A percentile compares a stretch with the other conserved stretches of the same genome.
Evolutionary conservation across 2,113 vertebrate species (phyloP).

Genomic region (Rhizomys pruinosus): DNA sequence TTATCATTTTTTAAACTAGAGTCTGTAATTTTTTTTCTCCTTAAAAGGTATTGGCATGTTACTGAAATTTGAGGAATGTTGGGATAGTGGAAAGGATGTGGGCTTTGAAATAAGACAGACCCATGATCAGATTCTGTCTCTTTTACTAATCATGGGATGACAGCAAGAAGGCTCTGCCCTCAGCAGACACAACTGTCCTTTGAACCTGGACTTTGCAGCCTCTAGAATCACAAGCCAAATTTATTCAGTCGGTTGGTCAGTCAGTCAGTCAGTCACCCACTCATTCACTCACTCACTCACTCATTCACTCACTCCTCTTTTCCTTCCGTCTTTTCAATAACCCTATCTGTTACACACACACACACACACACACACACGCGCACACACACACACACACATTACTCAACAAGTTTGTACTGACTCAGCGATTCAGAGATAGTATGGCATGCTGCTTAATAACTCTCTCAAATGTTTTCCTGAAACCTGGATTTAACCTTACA

Average conservation of each 20-base stretch:
- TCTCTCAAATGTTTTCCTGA: no score
- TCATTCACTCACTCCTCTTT: no score
- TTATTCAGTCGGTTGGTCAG: neutral
- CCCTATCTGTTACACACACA: no score
- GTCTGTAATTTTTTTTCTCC: neutral
- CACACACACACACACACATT: no score
- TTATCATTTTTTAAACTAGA: neutral
- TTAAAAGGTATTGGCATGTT: neutral
- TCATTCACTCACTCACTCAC: no score
- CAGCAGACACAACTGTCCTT: neutral
- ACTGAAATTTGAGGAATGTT: neutral
- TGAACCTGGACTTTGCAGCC: neutral
- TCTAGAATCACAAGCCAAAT: neutral
- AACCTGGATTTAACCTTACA: no score
- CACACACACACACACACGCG: no score
- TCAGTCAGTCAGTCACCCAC: no score
- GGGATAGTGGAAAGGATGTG: neutral
- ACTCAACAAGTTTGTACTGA: no score
- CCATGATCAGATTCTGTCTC: neutral
- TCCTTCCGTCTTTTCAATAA: neutral
- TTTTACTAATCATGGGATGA: neutral
- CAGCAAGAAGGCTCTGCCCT: neutral
- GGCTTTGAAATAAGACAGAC: constrained; percentile 25
- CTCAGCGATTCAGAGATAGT: no score
- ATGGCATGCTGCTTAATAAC: no score